Conservation (phyloP, 2,888 invertebrate genomes). For the Drosophila subquinaria region DNA sequence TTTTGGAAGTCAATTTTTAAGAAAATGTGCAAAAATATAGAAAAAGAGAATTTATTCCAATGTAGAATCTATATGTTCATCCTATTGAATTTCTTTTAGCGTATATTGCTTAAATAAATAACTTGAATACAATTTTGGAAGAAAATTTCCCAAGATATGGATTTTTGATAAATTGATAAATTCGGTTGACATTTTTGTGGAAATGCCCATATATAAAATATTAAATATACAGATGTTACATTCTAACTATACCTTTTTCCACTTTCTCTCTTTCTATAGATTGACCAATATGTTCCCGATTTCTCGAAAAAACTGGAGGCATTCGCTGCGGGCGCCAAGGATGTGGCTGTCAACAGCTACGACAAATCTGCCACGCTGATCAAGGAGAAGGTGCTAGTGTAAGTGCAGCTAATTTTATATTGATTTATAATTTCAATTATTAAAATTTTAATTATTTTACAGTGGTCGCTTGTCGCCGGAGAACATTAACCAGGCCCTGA, state of each 20-base stretch:
- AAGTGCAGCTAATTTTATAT: constrained; percentile 85
- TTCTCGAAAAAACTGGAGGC: constrained; percentile 88
- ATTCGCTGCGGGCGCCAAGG: constrained; percentile 86
- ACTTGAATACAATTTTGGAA: too few relatives aligned
- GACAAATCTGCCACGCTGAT: constrained; percentile 88
- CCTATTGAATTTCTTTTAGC: too few relatives aligned
- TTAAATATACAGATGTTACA: too few relatives aligned
- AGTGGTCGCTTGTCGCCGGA: constrained; percentile 93
- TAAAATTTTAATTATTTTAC: constrained; percentile 45
- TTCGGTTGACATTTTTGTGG: too few relatives aligned
- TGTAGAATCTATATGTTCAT: too few relatives aligned
- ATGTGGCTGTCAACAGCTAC: constrained; percentile 86
- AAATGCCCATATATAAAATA: too few relatives aligned
- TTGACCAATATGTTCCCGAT: constrained; percentile 91
- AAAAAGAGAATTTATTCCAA: too few relatives aligned
- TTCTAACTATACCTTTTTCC: not conserved
- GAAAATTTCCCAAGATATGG: too few relatives aligned
- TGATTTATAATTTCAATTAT: not conserved
- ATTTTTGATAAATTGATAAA: too few relatives aligned
- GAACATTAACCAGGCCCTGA: constrained; percentile 90
- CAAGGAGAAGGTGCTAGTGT: constrained; percentile 92
- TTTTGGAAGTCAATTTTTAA: too few relatives aligned
- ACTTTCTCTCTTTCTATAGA: constrained; percentile 82
- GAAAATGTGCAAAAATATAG: too few relatives aligned
- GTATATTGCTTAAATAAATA: too few relatives aligned